Evolutionary conservation across 2,888 invertebrate species (phyloP).

Genomic region (Torymus aiolomorphi): DNA sequence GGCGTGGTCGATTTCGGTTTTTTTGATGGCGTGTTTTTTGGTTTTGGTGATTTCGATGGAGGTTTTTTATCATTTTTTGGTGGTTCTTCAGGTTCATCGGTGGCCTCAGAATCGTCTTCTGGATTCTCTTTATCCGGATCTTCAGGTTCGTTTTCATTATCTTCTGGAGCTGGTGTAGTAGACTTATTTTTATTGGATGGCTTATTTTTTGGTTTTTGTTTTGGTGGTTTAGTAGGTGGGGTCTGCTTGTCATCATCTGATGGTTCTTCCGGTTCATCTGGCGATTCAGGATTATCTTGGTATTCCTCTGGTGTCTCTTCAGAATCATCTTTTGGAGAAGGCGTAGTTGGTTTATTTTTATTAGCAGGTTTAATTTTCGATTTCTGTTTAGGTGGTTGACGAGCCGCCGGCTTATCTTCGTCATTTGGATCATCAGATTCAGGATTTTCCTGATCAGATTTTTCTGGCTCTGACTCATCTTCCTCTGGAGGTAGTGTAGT

Average conservation of each 20-base stretch:
- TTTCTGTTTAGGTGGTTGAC: too few relatives aligned
- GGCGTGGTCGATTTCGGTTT: conserved; percentile 23
- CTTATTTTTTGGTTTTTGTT: not conserved
- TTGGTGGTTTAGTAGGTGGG: not conserved
- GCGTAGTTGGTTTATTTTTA: too few relatives aligned
- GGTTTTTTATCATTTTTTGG: not conserved
- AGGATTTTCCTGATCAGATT: not conserved
- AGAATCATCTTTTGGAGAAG: not conserved
- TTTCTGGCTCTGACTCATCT: conserved; percentile 8
- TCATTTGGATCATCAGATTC: not conserved
- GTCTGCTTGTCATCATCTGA: not conserved
- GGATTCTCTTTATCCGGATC: conserved; percentile 10
- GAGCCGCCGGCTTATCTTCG: too few relatives aligned
- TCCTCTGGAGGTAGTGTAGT: conserved; percentile 23
- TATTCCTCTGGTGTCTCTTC: not conserved
- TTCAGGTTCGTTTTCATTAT: not conserved
- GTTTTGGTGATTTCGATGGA: not conserved
- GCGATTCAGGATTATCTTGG: conserved; percentile 8
- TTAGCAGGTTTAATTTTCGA: too few relatives aligned
- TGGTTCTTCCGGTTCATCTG: conserved; percentile 3
- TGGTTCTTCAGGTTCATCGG: not conserved
- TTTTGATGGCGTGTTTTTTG: conserved; percentile 12
- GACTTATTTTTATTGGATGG: conserved; percentile 20
- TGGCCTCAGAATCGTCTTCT: conserved; percentile 25
- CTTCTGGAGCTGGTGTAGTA: conserved; percentile 6